Base-by-base conservation (phyloP, 2,888 invertebrate genomes). In the Formica aserva region DNA sequence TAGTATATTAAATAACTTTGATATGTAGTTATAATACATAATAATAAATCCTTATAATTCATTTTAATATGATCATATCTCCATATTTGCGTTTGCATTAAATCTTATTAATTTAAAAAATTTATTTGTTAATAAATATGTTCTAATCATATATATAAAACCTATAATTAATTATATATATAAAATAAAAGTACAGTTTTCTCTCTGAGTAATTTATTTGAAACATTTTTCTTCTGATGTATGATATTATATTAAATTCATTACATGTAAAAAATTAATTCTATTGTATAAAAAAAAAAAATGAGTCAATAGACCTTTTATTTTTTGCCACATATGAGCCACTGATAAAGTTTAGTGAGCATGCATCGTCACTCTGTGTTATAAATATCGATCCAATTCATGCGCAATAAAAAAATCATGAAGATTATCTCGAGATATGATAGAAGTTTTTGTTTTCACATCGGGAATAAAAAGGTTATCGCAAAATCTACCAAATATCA, bases 321-420 rank as follows among this genome's bases (percentile, higher is more conserved):
- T 55, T 8, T 52, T 38, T 67, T 26, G n/a, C 32, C 38, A 29
- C 55, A 55, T 26, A 67, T 38, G 22, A 55, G n/a, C 5, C 29
- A 26, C 2, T 35, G 26, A 3, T 38, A 32, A 55, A 67, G 29
- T 77, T 55, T 67, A 67, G 15, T 22, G 5, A 38, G 26, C 66
- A 67, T 15, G n/a, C 66, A 76, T 66, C 63, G 38, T 2, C 13
- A 63, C 22, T 77, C 38, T 26, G 13, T 69, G 29, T 69, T 55
- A 29, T 69, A 77, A 77, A 77, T 55, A 67, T 66, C 48, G 18
- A 1, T 13, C 3, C 26, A 9, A 52, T 66, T 52, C 35, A 26
- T 52, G 26, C 26, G 13, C 55, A 38, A 38, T 29, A 29, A 41
- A 65, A 65, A 52, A 67, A 15, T 55, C 38, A 29, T n/a, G 6